Evolutionary conservation across 2,797 vertebrate genomes (phyloP), one percentile per base, ranked within the genome.

Genomic region (Rhinophrynus dorsalis): DNA sequence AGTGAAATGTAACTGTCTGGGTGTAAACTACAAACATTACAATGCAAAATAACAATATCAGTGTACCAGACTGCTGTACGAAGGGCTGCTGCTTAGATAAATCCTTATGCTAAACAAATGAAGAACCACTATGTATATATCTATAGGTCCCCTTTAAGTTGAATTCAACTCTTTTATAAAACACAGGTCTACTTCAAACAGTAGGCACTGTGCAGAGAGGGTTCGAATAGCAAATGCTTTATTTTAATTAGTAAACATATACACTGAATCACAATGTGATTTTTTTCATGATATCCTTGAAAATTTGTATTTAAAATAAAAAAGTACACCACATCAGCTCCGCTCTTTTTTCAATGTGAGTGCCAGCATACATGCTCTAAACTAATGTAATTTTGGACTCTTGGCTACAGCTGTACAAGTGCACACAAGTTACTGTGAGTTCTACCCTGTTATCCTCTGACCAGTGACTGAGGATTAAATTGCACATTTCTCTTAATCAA

Each of bases 391-490:
- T 87, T 89, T 90, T 87, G 90, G 88, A 90, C 86, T 89, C 83
- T 83, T 86, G 88, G 90, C 89, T 90, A 90, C 86, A 78, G 88
- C 88, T 89, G 84, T 86, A 89, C 87, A 90, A 92, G 89, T 91
- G 90, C 90, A 91, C 85, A 90, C 88, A 88, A 88, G 86, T 86
- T 26, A 57, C 58, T 75, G 61, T 66, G 85, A 87, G 84, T 86
- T 89, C 88, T 93, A 94, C 92, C 92, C 92, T 93, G 92, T 93
- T 90, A 84, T 91, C 88, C 88, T 90, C 86, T 85, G 89, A 84
- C 89, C 90, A 87, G 87, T 85, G 89, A 92, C 77, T 86, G 85
- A 90, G 87, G 88, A 92, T 91, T 87, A 79, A 86, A 92, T 92
- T 91, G 86, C 89, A 92, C 92, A 91, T 91, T 90, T 90, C 86